phyloP scores from a whole-genome alignment of 2,113 vertebrate species.

The Phoenicopterus ruber region DNA sequence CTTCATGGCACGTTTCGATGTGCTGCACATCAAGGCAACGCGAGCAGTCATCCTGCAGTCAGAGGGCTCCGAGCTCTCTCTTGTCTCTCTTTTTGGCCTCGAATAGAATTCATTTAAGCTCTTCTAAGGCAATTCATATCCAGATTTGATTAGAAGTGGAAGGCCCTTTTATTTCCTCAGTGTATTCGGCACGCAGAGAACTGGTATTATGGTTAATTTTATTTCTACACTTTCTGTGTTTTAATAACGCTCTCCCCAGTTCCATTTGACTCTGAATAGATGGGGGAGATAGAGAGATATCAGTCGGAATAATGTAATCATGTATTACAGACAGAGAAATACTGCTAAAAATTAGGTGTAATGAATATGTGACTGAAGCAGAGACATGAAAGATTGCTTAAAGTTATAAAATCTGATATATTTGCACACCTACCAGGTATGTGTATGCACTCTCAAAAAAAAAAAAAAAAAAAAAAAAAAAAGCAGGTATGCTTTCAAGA shows the following conservation, averaged over 20 bases:
- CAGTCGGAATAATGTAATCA: not conserved
- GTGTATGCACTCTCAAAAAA: not conserved
- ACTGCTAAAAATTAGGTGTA: not conserved
- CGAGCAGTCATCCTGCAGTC: not conserved
- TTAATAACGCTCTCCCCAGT: constrained; percentile 6
- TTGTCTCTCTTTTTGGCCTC: not conserved
- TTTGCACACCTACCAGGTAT: not conserved
- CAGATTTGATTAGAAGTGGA: constrained; percentile 27
- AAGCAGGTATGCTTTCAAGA: not conserved
- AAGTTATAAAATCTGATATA: not conserved
- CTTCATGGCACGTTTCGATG: not conserved
- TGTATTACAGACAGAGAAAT: not conserved
- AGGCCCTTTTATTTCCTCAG: constrained; percentile 34
- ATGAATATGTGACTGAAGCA: not conserved
- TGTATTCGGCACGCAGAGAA: not conserved
- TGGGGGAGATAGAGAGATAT: not conserved
- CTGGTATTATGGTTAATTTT: not conserved
- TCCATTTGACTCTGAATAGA: not conserved
- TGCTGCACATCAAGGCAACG: not conserved
- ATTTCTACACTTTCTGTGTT: not conserved
- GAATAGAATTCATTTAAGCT: not conserved
- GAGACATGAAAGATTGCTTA: not conserved
- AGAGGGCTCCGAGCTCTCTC: not conserved
- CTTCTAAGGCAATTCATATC: constrained; percentile 7
- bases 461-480: too few species aligned